Conservation (phyloP, 64 coral and sea anemone species). For the Catalaphyllia jardinei region DNA sequence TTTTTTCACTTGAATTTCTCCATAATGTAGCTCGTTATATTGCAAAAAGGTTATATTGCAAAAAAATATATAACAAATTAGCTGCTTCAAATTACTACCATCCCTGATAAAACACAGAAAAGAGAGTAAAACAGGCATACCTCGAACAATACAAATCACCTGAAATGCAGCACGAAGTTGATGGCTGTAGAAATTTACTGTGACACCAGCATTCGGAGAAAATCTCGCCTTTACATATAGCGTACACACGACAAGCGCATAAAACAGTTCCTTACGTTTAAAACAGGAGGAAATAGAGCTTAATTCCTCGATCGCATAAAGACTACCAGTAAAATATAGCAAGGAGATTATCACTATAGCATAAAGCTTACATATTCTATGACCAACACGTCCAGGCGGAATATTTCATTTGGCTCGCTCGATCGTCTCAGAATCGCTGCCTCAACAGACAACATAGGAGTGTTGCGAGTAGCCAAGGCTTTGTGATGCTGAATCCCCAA, state of each 20-base stretch:
- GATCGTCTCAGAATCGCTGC: background rate
- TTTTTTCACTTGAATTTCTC: background rate
- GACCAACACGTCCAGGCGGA: conserved; percentile 20
- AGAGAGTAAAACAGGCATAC: background rate
- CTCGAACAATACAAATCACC: background rate
- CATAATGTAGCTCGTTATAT: background rate
- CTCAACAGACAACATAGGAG: background rate
- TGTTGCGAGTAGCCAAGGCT: background rate
- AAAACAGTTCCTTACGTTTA: background rate
- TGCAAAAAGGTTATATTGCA: background rate
- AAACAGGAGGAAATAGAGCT: background rate
- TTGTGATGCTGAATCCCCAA: background rate
- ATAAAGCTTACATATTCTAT: conserved; percentile 19
- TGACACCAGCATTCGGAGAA: background rate
- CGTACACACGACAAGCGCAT: background rate
- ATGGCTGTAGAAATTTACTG: background rate
- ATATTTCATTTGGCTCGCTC: background rate
- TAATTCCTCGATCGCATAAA: background rate
- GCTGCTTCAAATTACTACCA: background rate
- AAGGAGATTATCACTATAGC: background rate
- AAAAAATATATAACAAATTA: background rate
- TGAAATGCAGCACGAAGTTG: background rate
- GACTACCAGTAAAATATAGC: background rate
- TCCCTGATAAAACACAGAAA: background rate
- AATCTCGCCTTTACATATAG: background rate